These are phyloP conservation scores for Pseudocheirus occidentalis DNA, from an alignment of 2,797 vertebrate genomes.

Conservation along the genomic window DNA sequence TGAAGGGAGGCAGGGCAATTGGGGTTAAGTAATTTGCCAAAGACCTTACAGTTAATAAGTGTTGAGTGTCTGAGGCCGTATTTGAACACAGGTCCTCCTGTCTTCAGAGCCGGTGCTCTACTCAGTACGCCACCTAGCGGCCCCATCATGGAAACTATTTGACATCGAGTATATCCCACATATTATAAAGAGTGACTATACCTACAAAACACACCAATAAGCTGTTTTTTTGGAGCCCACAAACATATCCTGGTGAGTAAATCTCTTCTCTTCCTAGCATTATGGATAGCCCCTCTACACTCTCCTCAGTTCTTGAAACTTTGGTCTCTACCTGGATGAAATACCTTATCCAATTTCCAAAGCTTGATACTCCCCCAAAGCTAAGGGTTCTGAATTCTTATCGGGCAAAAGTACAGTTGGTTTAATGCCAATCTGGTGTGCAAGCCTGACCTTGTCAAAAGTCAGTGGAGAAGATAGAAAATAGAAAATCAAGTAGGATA, in stretches of 20 bases:
- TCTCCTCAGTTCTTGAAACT: not conserved
- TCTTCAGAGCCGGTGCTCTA: no score
- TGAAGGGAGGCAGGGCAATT: no score
- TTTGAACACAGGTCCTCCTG: no score
- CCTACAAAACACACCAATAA: not conserved
- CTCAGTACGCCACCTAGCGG: no score
- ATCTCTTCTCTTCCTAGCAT: not conserved
- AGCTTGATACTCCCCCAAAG: not conserved
- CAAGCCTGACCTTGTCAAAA: not conserved
- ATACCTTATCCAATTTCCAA: not conserved
- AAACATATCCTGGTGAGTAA: not conserved
- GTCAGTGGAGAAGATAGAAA: not conserved
- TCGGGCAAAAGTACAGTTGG: not conserved
- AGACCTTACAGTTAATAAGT: no score
- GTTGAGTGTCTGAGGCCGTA: no score
- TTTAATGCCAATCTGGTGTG: not conserved
- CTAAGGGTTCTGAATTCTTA: not conserved
- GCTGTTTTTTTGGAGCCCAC: not conserved
- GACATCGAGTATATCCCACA: not conserved
- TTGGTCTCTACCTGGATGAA: not conserved
- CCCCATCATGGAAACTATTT: not conserved
- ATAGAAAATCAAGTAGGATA: not conserved
- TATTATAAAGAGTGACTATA: not conserved
- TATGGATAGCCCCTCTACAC: not conserved
- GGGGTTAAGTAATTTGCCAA: no score